Evolutionary conservation across 2,888 invertebrate genomes (phyloP), one percentile per base, ranked within the genome.

Genomic region (Encarsia formosa): DNA sequence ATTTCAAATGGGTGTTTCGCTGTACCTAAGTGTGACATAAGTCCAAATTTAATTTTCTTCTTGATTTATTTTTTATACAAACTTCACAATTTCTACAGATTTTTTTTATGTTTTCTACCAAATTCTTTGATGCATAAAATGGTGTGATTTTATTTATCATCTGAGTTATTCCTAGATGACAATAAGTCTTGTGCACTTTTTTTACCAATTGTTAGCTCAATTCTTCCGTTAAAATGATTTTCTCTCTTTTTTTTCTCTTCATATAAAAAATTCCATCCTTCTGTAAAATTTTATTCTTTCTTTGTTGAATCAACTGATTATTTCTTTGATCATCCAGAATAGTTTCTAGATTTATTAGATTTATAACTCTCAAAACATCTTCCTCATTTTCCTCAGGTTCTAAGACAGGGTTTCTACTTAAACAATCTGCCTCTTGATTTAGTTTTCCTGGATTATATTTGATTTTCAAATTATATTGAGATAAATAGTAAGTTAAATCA

Each of bases 401-500:
- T 22, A 60, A 29, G 5, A 62, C 60, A 9, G 61, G 62, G 15
- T 64, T 64, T 52, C 63, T 49, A 19, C 59, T 59, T 11, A 61
- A 42, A 26, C 58, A 50, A 24, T 61, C 61, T 3, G 61, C 62
- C 52, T 63, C 62, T 20, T 43, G 0, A 18, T 63, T 61, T 5
- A 49, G 19, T 57, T 58, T 61, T 16, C 59, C 62, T 16, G 59
- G 60, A 3, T 19, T 16, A 43, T 63, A 64, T 59, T 47, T 61
- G 3, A 66, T 53, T 38, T 38, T 20, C 11, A 38, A 19, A 22
- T 38, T 16, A 18, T 37, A 45, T 26, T 45, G 26, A 13, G 45
- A 45, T 37, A 45, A n/a, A 20, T 45, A 35, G 24, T 45, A 26
- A 18, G 45, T 45, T 18, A 40, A 26, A 40, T 52, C 54, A 26